Percentiles rank a stretch among this genome's conserved stretches.
These are phyloP conservation scores for Xanthostigma xanthostigma DNA, from an alignment of 2,888 invertebrate species.

Conservation along the genomic window DNA sequence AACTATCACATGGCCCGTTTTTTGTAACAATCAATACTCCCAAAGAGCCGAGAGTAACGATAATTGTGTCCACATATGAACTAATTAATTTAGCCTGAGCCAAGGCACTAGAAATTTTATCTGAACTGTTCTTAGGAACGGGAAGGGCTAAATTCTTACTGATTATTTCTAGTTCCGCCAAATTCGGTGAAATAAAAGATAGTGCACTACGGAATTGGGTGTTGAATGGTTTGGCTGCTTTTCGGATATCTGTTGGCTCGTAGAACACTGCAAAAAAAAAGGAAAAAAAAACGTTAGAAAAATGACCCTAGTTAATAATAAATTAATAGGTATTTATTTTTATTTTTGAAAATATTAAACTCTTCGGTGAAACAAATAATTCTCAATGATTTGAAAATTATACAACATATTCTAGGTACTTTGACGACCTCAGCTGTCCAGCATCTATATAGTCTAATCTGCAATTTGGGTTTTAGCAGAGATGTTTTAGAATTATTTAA, in stretches of 20 bases:
- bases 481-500: too few relatives aligned
- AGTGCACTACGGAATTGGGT: conserved; percentile 31
- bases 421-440: too few relatives aligned
- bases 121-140: conserved; percentile 12
- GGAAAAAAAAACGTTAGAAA: conserved; percentile 14
- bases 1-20: conserved; percentile 18
- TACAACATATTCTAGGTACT: too few relatives aligned
- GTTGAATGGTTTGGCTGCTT: conserved; percentile 55
- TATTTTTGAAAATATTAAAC: background rate
- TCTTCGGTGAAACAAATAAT: too few relatives aligned
- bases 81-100: conserved; percentile 26
- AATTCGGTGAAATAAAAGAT: conserved; percentile 62
- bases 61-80: conserved; percentile 35
- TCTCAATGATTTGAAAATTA: too few relatives aligned
- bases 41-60: conserved; percentile 45
- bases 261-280: conserved; percentile 65
- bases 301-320: too few relatives aligned
- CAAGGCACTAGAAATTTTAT: conserved; percentile 23
- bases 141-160: conserved; percentile 32
- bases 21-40: conserved; percentile 38
- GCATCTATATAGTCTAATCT: too few relatives aligned
- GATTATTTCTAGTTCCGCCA: conserved; percentile 58
- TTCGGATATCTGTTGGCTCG: conserved; percentile 74
- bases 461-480: too few relatives aligned
- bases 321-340: too few relatives aligned